Conservation (phyloP, 1,140 invertebrate species). For the Drosophila equinoxialis region DNA sequence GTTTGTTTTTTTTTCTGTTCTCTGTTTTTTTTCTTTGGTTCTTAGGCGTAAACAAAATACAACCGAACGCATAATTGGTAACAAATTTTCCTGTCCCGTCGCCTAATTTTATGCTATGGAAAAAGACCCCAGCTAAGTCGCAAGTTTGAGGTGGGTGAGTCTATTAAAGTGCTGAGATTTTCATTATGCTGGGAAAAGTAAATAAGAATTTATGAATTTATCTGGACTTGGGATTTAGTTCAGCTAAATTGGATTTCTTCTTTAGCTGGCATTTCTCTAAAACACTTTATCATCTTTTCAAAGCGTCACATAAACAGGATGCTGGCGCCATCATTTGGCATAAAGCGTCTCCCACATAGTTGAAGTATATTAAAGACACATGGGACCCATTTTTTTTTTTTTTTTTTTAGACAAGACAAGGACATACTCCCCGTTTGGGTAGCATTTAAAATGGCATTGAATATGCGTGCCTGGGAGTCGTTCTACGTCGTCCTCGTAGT, state of each 20-base stretch:
- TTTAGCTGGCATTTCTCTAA: background rate
- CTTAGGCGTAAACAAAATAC: constrained; percentile 28
- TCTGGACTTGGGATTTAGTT: background rate
- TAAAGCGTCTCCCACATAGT: constrained; percentile 16
- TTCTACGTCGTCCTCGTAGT: constrained; percentile 26
- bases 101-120: constrained; percentile 42
- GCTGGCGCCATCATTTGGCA: constrained; percentile 56
- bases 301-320: constrained; percentile 50
- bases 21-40: background rate
- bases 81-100: constrained; percentile 56
- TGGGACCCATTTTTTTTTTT: constrained; percentile 3
- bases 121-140: constrained; percentile 17
- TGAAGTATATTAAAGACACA: constrained; percentile 12
- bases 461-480: constrained; percentile 56
- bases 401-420: constrained; percentile 44
- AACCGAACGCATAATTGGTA: constrained; percentile 67
- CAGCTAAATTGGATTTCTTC: constrained; percentile 1
- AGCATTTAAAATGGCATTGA: constrained; percentile 77
- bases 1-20: background rate
- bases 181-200: background rate
- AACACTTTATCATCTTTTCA: constrained; percentile 47
- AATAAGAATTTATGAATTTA: constrained; percentile 3
- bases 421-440: constrained; percentile 38
- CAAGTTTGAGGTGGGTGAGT: background rate
- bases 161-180: constrained; percentile 2